These are phyloP conservation scores for Trematocara zebra DNA, from an alignment of 2,113 vertebrate genomes.

Conservation along the genomic window DNA sequence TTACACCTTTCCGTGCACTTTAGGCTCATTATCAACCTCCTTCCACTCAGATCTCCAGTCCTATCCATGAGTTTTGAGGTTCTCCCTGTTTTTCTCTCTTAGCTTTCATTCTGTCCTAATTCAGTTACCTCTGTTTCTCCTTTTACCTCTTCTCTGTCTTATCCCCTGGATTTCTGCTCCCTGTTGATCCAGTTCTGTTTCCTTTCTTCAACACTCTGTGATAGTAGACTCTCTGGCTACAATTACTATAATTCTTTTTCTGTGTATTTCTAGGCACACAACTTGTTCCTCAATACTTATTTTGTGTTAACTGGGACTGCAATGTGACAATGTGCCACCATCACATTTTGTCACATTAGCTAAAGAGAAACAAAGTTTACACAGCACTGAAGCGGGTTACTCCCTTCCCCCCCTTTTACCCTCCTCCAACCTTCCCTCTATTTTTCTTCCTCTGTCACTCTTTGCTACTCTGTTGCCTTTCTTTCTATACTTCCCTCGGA, in stretches of 20 bases:
- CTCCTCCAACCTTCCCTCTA: slow-evolving; percentile 61
- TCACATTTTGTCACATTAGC: slow-evolving; percentile 89
- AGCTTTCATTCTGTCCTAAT: slow-evolving; percentile 12
- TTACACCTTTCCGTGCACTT: slow-evolving; percentile 15
- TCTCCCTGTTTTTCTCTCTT: slow-evolving; percentile 21
- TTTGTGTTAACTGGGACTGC: slow-evolving; percentile 82
- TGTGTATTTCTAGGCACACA: slow-evolving; percentile 62
- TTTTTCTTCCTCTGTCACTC: slow-evolving; percentile 59
- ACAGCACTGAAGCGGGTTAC: slow-evolving; percentile 86
- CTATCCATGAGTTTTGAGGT: slow-evolving; percentile 39
- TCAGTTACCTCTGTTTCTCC: neutral
- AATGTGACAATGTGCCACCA: slow-evolving; percentile 87
- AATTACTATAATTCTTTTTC: slow-evolving; percentile 44
- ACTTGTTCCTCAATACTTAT: slow-evolving; percentile 59
- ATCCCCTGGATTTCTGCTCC: slow-evolving; percentile 44
- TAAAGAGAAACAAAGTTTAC: slow-evolving; percentile 78
- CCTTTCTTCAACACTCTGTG: slow-evolving; percentile 61
- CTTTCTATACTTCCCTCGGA: slow-evolving; percentile 48
- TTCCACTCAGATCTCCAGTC: slow-evolving; percentile 20
- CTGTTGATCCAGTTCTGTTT: slow-evolving; percentile 68
- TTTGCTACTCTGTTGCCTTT: slow-evolving; percentile 47
- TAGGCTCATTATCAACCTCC: slow-evolving; percentile 36
- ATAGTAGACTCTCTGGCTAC: slow-evolving; percentile 46
- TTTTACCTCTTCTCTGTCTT: neutral
- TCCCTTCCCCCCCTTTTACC: slow-evolving; percentile 66